These are phyloP conservation scores for Eptatretus burgeri DNA, from an alignment of 2,113 vertebrate species.

Conservation along the genomic window DNA sequence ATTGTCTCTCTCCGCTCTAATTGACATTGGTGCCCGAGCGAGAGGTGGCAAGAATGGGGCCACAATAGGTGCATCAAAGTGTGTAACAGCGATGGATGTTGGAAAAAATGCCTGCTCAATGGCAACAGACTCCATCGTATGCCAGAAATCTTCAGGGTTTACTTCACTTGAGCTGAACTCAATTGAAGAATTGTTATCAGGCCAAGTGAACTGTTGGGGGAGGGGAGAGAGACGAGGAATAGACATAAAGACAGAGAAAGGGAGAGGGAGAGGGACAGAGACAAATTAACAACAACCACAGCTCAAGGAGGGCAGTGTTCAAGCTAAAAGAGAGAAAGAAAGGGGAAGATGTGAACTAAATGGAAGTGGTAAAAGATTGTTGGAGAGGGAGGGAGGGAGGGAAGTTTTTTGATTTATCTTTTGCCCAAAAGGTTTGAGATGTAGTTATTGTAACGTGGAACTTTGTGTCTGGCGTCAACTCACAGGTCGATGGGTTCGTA, in stretches of 20 bases:
- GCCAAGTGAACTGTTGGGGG: conserved; percentile 59
- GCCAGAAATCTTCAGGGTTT: conserved; percentile 79
- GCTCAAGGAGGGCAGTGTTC: too few relatives aligned
- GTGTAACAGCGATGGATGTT: conserved; percentile 56
- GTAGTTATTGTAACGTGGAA: too few relatives aligned
- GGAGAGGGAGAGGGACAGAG: background rate
- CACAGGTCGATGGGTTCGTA: too few relatives aligned
- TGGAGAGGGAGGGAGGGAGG: background rate
- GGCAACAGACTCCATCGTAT: conserved; percentile 77
- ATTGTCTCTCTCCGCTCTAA: conserved; percentile 90
- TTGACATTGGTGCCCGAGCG: conserved; percentile 42
- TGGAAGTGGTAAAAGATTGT: conserved; percentile 7
- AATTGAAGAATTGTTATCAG: conserved; percentile 19
- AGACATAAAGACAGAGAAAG: background rate
- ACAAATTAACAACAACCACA: background rate
- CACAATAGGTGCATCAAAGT: conserved; percentile 75
- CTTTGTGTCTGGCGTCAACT: too few relatives aligned
- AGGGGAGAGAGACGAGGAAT: background rate
- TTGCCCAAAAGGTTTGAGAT: too few relatives aligned
- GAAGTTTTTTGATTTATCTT: background rate
- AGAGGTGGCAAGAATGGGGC: conserved; percentile 78
- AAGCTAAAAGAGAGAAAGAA: conserved; percentile 12
- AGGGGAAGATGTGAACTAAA: background rate
- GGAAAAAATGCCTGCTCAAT: conserved; percentile 76
- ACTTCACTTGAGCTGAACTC: conserved; percentile 41